phyloP scores from a whole-genome alignment of 2,888 invertebrate genomes.

The Megamerina dolium region DNA sequence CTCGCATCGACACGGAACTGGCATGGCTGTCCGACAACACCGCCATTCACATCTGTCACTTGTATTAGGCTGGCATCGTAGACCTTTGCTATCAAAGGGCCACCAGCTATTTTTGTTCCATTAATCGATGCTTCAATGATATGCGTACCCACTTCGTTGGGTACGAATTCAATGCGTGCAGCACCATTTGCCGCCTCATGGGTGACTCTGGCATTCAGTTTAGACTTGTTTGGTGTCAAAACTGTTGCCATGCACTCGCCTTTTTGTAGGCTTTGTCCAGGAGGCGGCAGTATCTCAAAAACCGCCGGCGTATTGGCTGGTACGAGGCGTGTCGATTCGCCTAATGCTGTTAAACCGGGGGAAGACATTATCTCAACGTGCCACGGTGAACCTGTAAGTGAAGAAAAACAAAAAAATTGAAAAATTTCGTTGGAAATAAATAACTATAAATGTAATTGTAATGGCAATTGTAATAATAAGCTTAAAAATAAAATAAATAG shows the following conservation, averaged over 20 bases:
- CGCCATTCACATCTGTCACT: slow-evolving; percentile 90
- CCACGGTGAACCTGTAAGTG: slow-evolving; percentile 82
- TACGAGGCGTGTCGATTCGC: slow-evolving; percentile 83
- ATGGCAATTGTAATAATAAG: too few species aligned
- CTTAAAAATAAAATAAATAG: too few species aligned
- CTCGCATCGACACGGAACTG: slow-evolving; percentile 98
- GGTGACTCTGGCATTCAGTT: slow-evolving; percentile 73
- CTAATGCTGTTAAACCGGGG: slow-evolving; percentile 70
- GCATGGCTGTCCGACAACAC: slow-evolving; percentile 90
- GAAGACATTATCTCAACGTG: slow-evolving; percentile 82
- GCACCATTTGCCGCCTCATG: slow-evolving; percentile 77
- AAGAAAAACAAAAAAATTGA: slow-evolving; percentile 9
- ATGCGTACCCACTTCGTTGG: slow-evolving; percentile 91
- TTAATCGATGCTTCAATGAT: slow-evolving; percentile 85
- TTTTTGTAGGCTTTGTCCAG: slow-evolving; percentile 52
- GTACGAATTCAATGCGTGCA: slow-evolving; percentile 87
- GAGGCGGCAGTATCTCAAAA: slow-evolving; percentile 65
- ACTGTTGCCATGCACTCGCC: slow-evolving; percentile 61
- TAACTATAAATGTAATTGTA: too few species aligned
- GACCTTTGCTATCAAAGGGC: slow-evolving; percentile 88
- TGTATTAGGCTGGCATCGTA: slow-evolving; percentile 91
- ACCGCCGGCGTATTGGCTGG: slow-evolving; percentile 84
- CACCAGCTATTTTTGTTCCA: slow-evolving; percentile 83
- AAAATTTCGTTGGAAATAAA: neutral
- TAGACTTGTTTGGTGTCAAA: slow-evolving; percentile 77